phyloP scores from a whole-genome alignment of 2,113 vertebrate genomes.

The Phaethornis superciliosus region DNA sequence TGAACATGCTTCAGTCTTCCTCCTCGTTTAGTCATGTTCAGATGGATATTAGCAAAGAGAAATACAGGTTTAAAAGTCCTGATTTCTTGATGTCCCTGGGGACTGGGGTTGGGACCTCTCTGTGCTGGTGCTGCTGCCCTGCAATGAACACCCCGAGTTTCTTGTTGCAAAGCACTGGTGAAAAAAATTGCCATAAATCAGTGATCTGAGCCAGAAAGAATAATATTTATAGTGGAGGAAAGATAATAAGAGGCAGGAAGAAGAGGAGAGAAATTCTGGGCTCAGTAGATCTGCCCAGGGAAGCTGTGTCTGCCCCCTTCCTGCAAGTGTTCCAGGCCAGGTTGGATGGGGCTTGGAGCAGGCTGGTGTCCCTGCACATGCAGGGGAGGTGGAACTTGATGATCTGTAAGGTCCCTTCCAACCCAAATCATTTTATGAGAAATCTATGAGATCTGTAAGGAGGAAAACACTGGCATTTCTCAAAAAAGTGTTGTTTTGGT shows the following conservation, averaged over 20 bases:
- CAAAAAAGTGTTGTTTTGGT: not conserved
- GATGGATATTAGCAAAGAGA: no score
- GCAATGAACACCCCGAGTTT: not conserved
- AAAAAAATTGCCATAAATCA: not conserved
- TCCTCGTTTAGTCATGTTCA: no score
- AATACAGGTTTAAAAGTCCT: not conserved
- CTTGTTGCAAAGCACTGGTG: not conserved
- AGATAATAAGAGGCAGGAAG: not conserved
- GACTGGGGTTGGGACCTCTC: rapidly evolving
- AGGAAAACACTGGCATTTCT: not conserved
- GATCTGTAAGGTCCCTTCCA: no score
- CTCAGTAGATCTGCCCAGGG: not conserved
- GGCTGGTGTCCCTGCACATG: no score
- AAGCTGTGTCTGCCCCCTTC: no score
- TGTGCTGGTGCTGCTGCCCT: not conserved
- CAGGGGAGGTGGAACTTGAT: no score
- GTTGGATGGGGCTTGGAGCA: no score
- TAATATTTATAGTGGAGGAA: not conserved
- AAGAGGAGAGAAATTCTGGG: not conserved
- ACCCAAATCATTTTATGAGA: no score
- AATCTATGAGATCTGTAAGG: not conserved
- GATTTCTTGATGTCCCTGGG: not conserved
- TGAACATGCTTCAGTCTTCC: no score
- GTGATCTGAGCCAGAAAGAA: not conserved
- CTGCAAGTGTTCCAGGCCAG: no score